These are phyloP conservation scores for Limnodromus scolopaceus DNA, from an alignment of 2,797 vertebrate genomes.

Conservation along the genomic window DNA sequence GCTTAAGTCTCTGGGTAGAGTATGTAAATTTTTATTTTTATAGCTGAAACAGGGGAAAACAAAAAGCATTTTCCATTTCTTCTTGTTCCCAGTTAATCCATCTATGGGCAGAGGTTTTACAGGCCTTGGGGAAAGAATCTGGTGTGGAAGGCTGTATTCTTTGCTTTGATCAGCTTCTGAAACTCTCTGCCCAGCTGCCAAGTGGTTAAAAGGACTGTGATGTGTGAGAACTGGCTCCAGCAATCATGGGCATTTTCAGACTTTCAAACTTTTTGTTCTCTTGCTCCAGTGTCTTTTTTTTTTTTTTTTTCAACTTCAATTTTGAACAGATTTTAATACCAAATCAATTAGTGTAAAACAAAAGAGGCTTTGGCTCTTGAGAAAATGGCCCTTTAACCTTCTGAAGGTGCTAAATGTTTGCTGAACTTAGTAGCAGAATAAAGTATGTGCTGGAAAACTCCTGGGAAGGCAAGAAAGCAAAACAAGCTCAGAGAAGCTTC, in stretches of 20 bases:
- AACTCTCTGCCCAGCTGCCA: background rate
- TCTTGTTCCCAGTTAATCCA: background rate
- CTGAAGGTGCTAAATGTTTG: background rate
- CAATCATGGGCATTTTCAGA: background rate
- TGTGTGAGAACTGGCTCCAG: background rate
- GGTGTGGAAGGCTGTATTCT: background rate
- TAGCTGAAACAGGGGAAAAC: background rate
- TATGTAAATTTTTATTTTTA: background rate
- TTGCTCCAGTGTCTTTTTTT: background rate
- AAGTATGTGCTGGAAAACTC: background rate
- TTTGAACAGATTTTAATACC: background rate
- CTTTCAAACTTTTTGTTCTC: background rate
- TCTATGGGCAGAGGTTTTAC: background rate
- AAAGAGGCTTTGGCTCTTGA: background rate
- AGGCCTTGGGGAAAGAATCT: background rate
- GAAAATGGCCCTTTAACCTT: background rate
- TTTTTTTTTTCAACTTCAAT: background rate
- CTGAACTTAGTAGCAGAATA: background rate
- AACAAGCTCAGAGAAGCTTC: background rate
- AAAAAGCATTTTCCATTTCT: background rate
- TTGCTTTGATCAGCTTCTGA: background rate
- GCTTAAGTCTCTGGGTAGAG: background rate
- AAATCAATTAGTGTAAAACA: background rate
- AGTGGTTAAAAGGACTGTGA: background rate
- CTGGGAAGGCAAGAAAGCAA: background rate